A percentile compares a stretch with the other conserved stretches of the same genome.
Evolutionary conservation across 1,140 invertebrate species (phyloP).

Genomic region (Saccostrea glomerata): DNA sequence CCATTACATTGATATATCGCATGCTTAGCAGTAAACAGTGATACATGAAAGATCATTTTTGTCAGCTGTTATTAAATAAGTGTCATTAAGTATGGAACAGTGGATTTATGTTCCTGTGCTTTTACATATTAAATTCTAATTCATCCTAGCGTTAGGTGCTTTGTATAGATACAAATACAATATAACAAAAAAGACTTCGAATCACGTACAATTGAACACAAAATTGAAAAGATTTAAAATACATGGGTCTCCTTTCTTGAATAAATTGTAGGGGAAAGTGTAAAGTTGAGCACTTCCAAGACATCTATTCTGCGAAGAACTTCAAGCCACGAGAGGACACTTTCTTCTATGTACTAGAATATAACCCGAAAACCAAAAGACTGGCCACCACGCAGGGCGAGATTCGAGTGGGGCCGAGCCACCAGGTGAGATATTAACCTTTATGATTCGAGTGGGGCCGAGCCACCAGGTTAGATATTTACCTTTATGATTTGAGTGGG

Average conservation of each 20-base stretch:
- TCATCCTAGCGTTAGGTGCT: neutral
- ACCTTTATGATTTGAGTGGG: too few relatives aligned
- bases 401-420: slow-evolving; percentile 95
- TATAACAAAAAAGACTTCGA: neutral
- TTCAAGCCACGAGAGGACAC: slow-evolving; percentile 77
- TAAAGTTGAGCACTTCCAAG: slow-evolving; percentile 80
- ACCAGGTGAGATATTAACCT: slow-evolving; percentile 86
- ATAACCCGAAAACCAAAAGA: slow-evolving; percentile 83
- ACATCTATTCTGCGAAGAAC: slow-evolving; percentile 79
- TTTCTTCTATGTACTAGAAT: slow-evolving; percentile 82
- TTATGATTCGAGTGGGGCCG: too few relatives aligned
- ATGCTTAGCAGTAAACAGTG: neutral
- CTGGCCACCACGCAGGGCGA: slow-evolving; percentile 93
- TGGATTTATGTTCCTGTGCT: neutral
- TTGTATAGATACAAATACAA: neutral
- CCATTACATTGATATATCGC: slow-evolving; percentile 7
- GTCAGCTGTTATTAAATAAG: slow-evolving; percentile 29
- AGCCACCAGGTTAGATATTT: too few relatives aligned
- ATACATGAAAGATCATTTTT: neutral
- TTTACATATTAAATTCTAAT: slow-evolving; percentile 35
- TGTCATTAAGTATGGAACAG: neutral
- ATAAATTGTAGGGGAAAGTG: slow-evolving; percentile 80
- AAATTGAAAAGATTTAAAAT: slow-evolving; percentile 20
- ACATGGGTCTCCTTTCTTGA: neutral
- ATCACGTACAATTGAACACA: neutral